A percentile compares a stretch with the other conserved stretches of the same genome.
Evolutionary conservation across 1,140 invertebrate genomes (phyloP).

Genomic region (Drosophila murphyi): DNA sequence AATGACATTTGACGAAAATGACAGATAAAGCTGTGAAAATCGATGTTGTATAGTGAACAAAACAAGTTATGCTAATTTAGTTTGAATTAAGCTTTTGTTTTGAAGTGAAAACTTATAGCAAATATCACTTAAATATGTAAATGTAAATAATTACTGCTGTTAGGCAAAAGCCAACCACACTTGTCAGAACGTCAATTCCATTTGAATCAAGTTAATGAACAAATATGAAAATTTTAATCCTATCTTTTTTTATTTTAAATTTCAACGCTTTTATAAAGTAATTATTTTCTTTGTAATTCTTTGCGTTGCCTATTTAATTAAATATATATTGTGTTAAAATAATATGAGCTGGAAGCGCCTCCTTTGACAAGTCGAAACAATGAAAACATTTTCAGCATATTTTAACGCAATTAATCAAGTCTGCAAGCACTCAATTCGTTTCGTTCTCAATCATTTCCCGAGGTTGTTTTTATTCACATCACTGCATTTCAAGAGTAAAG

Average conservation of each 20-base stretch:
- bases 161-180: no score
- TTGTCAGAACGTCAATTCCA: no score
- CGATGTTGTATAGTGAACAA: not conserved
- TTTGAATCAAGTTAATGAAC: no score
- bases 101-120: no score
- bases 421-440: constrained; percentile 28
- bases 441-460: constrained; percentile 25
- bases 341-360: not conserved
- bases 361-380: constrained; percentile 33
- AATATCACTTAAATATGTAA: no score
- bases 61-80: not conserved
- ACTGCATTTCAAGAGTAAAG: constrained; percentile 48
- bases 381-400: constrained; percentile 55
- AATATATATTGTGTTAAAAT: not conserved
- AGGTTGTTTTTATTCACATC: constrained; percentile 41
- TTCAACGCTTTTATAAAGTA: no score
- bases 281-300: not conserved
- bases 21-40: not conserved
- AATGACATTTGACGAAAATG: not conserved
- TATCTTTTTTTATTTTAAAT: no score
- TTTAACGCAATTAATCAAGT: constrained; percentile 56
- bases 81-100: not conserved
- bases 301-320: not conserved
- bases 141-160: no score
- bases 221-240: no score